phyloP scores from a whole-genome alignment of 2,113 vertebrate species.

The Hippocampus mohnikei region DNA sequence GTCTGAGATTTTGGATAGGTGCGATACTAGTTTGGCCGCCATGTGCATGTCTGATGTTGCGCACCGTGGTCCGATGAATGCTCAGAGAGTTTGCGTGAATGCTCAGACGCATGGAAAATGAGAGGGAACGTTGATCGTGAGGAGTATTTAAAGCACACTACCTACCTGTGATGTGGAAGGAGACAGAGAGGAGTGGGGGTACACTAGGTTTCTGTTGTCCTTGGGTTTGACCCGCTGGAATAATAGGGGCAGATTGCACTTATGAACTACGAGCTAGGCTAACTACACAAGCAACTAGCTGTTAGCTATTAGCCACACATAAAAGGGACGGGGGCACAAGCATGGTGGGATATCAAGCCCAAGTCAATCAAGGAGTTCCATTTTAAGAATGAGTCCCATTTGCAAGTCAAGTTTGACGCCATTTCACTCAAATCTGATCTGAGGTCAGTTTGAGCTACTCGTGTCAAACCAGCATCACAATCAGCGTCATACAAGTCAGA shows the following conservation, averaged over 20 bases:
- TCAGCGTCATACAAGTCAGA: neutral
- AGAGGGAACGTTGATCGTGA: too few relatives aligned
- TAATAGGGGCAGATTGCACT: constrained; percentile 73
- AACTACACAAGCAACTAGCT: neutral
- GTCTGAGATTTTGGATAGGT: too few relatives aligned
- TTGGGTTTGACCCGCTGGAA: constrained; percentile 84
- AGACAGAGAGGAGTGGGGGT: constrained; percentile 83
- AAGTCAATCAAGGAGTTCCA: neutral
- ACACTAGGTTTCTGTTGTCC: constrained; percentile 79
- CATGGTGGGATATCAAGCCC: constrained; percentile 14
- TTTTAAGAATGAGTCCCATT: too few relatives aligned
- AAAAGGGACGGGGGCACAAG: constrained; percentile 1
- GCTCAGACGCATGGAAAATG: too few relatives aligned
- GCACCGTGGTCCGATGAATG: too few relatives aligned
- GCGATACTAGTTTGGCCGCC: too few relatives aligned
- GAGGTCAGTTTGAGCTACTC: too few relatives aligned
- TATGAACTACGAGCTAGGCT: neutral
- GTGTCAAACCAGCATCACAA: too few relatives aligned
- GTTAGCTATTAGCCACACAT: constrained; percentile 62
- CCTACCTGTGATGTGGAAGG: constrained; percentile 88
- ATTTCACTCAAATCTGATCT: too few relatives aligned
- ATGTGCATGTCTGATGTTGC: too few relatives aligned
- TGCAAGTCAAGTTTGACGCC: too few relatives aligned
- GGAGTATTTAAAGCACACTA: constrained; percentile 24
- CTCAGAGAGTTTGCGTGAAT: too few relatives aligned